Conservation (phyloP, 1,140 invertebrate species). For the fruit fly (Drosophila melanogaster) region Release_6_plus_ISO1_MT NC_004354.4:21070001-21070500, state of each 20-base stretch:
- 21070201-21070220: not conserved
- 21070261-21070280: constrained; percentile 2
- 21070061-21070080: not conserved
- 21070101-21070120: constrained; percentile 1
- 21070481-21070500: not conserved
- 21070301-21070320: too few species aligned
- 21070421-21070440: too few species aligned
- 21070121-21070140: not conserved
- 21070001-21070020: too few species aligned
- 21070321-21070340: not conserved
- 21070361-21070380: not conserved
- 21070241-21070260: constrained; percentile 4
- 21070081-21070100: not conserved
- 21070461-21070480: too few species aligned
- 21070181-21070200: constrained; percentile 3
- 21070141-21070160: not conserved
- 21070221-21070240: not conserved
- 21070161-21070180: not conserved
- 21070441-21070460: too few species aligned
- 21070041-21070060: too few species aligned
- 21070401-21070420: not conserved
- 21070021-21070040: too few species aligned
- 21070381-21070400: not conserved
- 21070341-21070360: too few species aligned
- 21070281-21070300: not conserved